phyloP scores from a whole-genome alignment of 1,140 invertebrate species.

The Zaprionus davidi region DNA sequence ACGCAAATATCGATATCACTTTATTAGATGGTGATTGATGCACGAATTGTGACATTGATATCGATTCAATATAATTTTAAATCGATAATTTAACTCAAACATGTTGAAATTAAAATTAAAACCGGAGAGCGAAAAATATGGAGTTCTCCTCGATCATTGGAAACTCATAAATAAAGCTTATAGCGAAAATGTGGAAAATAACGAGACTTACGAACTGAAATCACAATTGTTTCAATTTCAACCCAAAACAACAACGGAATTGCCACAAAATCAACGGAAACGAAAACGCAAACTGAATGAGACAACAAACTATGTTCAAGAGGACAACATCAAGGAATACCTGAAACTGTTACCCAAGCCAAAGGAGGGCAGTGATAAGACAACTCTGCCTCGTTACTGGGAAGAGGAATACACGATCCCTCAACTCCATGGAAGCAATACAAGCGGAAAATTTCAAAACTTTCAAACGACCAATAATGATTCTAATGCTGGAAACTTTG shows the following conservation, averaged over 20 bases:
- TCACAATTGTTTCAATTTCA: conserved; percentile 59
- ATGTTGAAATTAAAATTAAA: conserved; percentile 57
- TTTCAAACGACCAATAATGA: conserved; percentile 8
- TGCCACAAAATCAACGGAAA: conserved; percentile 26
- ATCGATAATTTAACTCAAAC: conserved; percentile 7
- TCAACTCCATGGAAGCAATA: conserved; percentile 66
- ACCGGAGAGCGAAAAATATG: conserved; percentile 18
- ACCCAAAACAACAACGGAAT: conserved; percentile 9
- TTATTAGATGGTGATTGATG: not conserved
- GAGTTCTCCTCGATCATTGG: conserved; percentile 64
- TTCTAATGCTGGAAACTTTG: conserved; percentile 15
- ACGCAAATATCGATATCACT: not conserved
- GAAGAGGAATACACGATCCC: conserved; percentile 64
- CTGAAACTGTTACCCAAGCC: conserved; percentile 34
- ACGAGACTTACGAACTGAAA: conserved; percentile 40
- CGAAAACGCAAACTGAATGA: conserved; percentile 46
- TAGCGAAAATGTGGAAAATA: conserved; percentile 11
- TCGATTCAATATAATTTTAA: not conserved
- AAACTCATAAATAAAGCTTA: conserved; percentile 63
- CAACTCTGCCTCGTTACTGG: conserved; percentile 54
- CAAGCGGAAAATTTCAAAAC: conserved; percentile 51
- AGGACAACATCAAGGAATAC: conserved; percentile 31
- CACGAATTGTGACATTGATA: not conserved
- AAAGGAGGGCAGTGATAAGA: rapidly evolving
- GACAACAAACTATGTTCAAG: not conserved